Conservation (phyloP, 2,113 vertebrate genomes). For the Paralichthys olivaceus region DNA sequence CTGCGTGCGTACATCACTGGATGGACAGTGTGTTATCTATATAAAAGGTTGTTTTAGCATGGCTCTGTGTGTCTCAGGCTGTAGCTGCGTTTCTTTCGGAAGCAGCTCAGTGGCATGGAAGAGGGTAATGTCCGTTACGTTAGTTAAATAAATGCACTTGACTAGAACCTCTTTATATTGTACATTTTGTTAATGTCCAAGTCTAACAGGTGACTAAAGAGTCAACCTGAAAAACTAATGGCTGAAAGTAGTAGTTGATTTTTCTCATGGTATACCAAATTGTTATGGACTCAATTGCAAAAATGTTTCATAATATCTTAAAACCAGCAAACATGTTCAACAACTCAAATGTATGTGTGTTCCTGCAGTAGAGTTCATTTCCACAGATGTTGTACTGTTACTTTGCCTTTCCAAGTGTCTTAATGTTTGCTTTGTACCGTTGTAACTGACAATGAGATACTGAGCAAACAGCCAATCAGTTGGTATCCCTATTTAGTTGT, state of each 20-base stretch:
- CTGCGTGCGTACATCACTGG: too few species aligned
- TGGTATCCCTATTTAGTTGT: slow-evolving; percentile 14
- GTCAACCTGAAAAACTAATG: background rate
- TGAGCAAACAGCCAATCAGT: background rate
- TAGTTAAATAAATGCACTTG: background rate
- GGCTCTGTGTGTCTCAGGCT: background rate
- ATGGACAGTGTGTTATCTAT: background rate
- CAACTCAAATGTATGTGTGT: background rate
- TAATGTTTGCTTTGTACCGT: slow-evolving; percentile 4
- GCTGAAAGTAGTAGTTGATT: background rate
- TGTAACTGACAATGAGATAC: background rate
- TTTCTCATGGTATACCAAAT: background rate
- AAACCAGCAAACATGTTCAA: background rate
- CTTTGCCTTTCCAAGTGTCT: background rate
- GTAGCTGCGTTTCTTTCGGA: background rate
- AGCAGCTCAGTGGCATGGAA: background rate
- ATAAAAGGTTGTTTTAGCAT: background rate
- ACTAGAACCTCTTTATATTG: background rate
- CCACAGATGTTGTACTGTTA: background rate
- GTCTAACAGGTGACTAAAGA: background rate
- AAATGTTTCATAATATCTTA: background rate
- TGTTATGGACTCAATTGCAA: background rate
- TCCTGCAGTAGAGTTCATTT: background rate
- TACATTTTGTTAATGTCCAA: background rate
- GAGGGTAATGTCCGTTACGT: background rate